These are phyloP conservation scores for Ophioderma brevispina DNA, from an alignment of 35 echinoderm and acorn worm genomes.

Conservation along the genomic window DNA sequence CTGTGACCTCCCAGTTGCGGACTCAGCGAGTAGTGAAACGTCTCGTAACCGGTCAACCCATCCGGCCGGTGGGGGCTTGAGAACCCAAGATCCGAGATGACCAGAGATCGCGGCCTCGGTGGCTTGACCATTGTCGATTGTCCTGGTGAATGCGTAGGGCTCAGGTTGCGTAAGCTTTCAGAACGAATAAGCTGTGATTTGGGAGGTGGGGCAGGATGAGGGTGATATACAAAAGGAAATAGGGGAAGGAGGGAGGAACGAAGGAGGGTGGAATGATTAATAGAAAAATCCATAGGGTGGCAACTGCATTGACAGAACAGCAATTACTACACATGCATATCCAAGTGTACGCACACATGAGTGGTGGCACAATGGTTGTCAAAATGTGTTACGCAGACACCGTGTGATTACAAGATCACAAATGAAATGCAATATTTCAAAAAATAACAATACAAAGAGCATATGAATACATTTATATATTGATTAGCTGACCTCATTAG, in stretches of 20 bases:
- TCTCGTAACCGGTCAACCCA: not conserved
- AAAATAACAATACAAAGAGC: conserved; percentile 3
- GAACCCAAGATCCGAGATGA: conserved; percentile 4
- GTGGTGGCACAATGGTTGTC: too few species aligned
- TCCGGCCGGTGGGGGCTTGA: not conserved
- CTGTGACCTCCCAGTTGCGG: conserved; percentile 8
- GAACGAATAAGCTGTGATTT: conserved; percentile 63
- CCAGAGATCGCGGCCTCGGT: conserved; percentile 56
- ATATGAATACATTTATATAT: not conserved
- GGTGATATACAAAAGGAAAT: not conserved
- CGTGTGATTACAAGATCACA: not conserved
- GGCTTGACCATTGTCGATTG: not conserved
- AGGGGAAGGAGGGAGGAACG: not conserved
- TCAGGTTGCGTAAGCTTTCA: conserved; percentile 84
- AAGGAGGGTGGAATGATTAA: conserved; percentile 24
- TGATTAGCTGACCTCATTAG: not conserved
- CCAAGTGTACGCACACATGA: too few species aligned
- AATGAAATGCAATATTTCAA: not conserved
- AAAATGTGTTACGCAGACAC: not conserved
- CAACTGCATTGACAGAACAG: conserved; percentile 42
- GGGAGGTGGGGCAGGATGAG: not conserved
- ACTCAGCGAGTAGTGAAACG: conserved; percentile 17
- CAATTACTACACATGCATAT: conserved; percentile 5
- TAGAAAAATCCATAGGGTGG: conserved; percentile 76
- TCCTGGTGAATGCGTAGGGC: conserved; percentile 54